These are phyloP conservation scores for silkworm (Bombyx mori) DNA, from an alignment of 1,140 invertebrate species.

Conservation along the genomic window ASM3026992v2 NC_085128.1:9007001-9007500, in stretches of 20 bases:
- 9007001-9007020: no score
- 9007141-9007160: not conserved
- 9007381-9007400: slow-evolving; percentile 27
- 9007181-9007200: slow-evolving; percentile 47
- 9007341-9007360: slow-evolving; percentile 48
- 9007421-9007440: slow-evolving; percentile 9
- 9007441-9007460: slow-evolving; percentile 14
- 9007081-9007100: no score
- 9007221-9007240: slow-evolving; percentile 53
- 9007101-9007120: no score
- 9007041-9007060: no score
- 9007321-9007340: slow-evolving; percentile 69
- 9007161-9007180: slow-evolving; percentile 37
- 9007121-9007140: no score
- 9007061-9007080: no score
- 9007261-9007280: slow-evolving; percentile 55
- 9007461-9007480: slow-evolving; percentile 17
- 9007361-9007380: slow-evolving; percentile 25
- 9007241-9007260: slow-evolving; percentile 55
- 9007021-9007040: no score
- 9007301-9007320: slow-evolving; percentile 30
- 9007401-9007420: not conserved
- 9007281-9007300: slow-evolving; percentile 39
- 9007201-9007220: slow-evolving; percentile 48
- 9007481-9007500: slow-evolving; percentile 37